Base-by-base conservation (phyloP, 2,888 invertebrate species). In the Tachystola acroxantha region DNA sequence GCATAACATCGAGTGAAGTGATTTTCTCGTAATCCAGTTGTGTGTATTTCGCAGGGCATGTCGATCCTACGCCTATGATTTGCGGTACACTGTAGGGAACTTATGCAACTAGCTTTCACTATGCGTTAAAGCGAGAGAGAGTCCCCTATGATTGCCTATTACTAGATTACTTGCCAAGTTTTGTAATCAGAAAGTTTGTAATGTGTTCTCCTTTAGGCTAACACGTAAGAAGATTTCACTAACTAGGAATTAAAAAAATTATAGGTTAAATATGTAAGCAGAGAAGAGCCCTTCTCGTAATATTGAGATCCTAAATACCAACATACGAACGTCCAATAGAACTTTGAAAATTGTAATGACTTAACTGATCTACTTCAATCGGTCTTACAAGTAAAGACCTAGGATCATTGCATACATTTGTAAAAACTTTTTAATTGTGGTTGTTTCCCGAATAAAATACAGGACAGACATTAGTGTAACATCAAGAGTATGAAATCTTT, bases 31-130 rank as follows among this genome's bases (percentile, higher is more conserved):
- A 68, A 64, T 59, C 56, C 49, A 46, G 44, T 37, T 42, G 30
- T 12, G 46, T 11, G 31, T 28, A 44, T 26, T 34, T 36, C 26
- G 30, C 37, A 46, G 46, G 46, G 37, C 42, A 46, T 55, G 64
- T 68, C 67, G 64, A 63, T 67, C 70, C 59, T 55, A 56, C 67
- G 74, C 70, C 59, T 55, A 56, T 68, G 74, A 77, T 78, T 79
- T 75, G 80, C 73, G 72, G 78, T 72, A 58, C 62, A 61, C 64
- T 45, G 52, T 52, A 69, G 72, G 73, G 76, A 66, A 42, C 67
- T 84, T 84, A 80, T 68, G 77, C 70, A 84, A 84, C 59, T 42
- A 53, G 74, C 84, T 84, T 84, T 84, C 84, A 72, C 82, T 67
- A 53, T 71, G 58, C 75, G 71, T 77, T 71, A 66, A 69, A 69